Conservation (phyloP, 2,888 invertebrate species). For the Palloptera scutellata region DNA sequence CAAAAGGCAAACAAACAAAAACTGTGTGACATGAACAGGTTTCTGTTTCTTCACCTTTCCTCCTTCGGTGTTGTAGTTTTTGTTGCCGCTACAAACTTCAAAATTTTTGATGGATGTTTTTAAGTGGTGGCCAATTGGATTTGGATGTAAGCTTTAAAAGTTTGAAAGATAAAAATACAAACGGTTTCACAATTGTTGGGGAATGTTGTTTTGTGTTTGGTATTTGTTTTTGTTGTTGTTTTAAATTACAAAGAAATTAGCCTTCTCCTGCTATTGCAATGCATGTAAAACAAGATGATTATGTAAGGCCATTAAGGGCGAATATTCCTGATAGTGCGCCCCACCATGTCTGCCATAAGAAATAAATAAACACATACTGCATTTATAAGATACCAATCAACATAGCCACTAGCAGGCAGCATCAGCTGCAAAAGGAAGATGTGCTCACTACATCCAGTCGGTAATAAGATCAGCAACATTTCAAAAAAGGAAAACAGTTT, state of each 20-base stretch:
- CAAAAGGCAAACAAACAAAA: background rate
- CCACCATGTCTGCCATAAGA: background rate
- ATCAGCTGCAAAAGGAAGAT: too few relatives aligned
- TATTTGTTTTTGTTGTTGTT: background rate
- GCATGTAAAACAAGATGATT: slow-evolving; percentile 6
- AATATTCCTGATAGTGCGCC: slow-evolving; percentile 5
- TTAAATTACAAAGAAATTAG: background rate
- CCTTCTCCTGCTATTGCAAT: background rate
- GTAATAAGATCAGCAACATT: too few relatives aligned
- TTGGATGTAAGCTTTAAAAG: background rate
- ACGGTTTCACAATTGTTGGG: background rate
- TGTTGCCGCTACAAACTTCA: background rate
- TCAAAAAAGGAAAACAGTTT: too few relatives aligned
- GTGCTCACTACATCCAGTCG: too few relatives aligned
- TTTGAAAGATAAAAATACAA: background rate
- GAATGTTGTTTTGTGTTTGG: background rate
- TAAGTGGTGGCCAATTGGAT: too few relatives aligned
- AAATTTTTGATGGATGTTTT: too few relatives aligned
- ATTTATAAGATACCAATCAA: too few relatives aligned
- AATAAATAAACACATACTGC: too few relatives aligned
- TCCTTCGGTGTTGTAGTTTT: background rate
- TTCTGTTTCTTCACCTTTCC: background rate
- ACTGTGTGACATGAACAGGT: slow-evolving; percentile 11
- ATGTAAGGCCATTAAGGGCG: slow-evolving; percentile 19
- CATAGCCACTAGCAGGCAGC: too few relatives aligned